These are phyloP conservation scores for Bettongia penicillata DNA, from an alignment of 2,113 vertebrate species.

Conservation along the genomic window DNA sequence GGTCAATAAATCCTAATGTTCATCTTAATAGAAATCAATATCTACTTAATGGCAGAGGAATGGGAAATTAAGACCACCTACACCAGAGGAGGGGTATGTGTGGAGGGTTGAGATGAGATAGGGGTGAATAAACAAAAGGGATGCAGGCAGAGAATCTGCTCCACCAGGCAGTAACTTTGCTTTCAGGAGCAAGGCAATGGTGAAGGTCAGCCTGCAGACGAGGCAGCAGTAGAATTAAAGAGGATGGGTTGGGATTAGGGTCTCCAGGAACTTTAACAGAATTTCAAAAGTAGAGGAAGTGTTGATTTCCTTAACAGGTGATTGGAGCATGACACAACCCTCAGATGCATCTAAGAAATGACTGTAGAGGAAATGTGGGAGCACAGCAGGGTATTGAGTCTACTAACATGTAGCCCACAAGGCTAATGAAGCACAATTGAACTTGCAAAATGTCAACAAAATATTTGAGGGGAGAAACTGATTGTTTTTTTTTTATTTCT, in stretches of 20 bases:
- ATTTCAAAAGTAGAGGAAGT: neutral
- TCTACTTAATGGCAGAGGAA: slow-evolving; percentile 53
- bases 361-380: neutral
- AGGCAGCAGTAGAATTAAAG: neutral
- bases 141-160: neutral
- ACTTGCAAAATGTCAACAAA: neutral
- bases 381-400: neutral
- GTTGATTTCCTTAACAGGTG: neutral
- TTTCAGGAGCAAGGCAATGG: neutral
- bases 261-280: neutral
- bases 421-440: neutral
- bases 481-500: no score
- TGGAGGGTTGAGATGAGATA: neutral
- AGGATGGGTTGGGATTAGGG: neutral
- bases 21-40: slow-evolving; percentile 60
- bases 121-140: neutral
- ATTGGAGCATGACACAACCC: neutral
- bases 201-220: neutral
- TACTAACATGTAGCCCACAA: neutral
- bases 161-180: neutral
- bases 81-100: neutral
- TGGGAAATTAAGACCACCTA: slow-evolving; percentile 5
- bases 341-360: neutral
- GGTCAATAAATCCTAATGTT: slow-evolving; percentile 43
- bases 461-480: neutral